Percentiles rank a stretch among this genome's conserved stretches.
Evolutionary conservation across 2,888 invertebrate species (phyloP).

Genomic region (Mimas tiliae): DNA sequence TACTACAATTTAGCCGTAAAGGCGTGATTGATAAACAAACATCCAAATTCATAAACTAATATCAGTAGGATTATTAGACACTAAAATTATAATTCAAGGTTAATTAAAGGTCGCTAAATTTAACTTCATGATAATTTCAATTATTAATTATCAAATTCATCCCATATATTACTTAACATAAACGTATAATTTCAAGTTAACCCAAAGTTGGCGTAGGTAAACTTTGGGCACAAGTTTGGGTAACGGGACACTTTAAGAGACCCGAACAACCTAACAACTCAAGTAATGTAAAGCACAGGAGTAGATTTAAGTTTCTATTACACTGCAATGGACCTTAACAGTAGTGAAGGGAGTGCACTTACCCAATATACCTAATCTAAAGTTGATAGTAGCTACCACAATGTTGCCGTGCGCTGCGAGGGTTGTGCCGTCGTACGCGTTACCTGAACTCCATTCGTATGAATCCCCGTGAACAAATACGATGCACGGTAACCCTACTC

Average conservation of each 20-base stretch:
- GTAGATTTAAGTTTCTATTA: constrained; percentile 18
- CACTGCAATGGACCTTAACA: constrained; percentile 1
- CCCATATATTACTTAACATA: background rate
- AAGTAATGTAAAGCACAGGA: constrained; percentile 18
- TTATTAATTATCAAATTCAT: background rate
- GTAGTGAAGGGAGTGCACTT: constrained; percentile 59
- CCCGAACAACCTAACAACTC: constrained; percentile 6
- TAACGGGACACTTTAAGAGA: constrained; percentile 5
- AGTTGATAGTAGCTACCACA: constrained; percentile 96
- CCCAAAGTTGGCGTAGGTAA: constrained; percentile 9
- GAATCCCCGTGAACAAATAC: constrained; percentile 97
- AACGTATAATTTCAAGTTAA: background rate
- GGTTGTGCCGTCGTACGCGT: constrained; percentile 98
- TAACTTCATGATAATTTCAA: background rate
- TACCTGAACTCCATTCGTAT: constrained; percentile 98
- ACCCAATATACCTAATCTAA: constrained; percentile 95
- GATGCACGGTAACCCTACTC: constrained; percentile 89
- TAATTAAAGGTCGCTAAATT: background rate
- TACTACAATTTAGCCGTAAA: too few relatives aligned
- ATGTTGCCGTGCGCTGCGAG: constrained; percentile 96
- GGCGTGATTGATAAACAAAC: too few relatives aligned
- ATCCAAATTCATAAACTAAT: too few relatives aligned
- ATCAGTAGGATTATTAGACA: too few relatives aligned
- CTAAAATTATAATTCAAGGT: background rate
- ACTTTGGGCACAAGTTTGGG: constrained; percentile 26